Base-by-base conservation (phyloP, 2,888 invertebrate genomes). In the Craniophora ligustri region DNA sequence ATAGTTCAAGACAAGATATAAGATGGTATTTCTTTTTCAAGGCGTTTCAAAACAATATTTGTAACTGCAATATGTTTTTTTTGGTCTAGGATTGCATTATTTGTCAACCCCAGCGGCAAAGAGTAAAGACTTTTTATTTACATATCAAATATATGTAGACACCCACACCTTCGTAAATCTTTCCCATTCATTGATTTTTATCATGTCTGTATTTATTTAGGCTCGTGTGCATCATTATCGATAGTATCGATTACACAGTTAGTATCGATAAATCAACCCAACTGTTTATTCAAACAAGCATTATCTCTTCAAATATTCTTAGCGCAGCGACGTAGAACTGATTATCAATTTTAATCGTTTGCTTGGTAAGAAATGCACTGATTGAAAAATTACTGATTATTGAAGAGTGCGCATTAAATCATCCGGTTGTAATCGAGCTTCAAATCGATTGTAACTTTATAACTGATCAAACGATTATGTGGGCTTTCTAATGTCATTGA, bases 171-270 rank as follows among this genome's bases (percentile, higher is more conserved):
- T 55, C 39, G 38, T 54, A 56, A 71, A 72, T 65, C 51, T 67
- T 62, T 67, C 39, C 45, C 23, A 67, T 69, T 75, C 70, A 75
- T 48, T 60, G 66, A 63, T 75, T 72, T 67, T 65, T 73, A 70
- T 80, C 67, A 19, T 40, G 18, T 57, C 46, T 69, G 61, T 84
- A 79, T 86, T 83, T 82, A 80, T 84, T 82, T 82, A 81, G 76
- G 79, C 63, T 73, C 81, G 76, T 78, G 76, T 75, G 73, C 73
- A 78, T 78, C 75, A 80, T 80, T 79, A 85, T 81, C 81, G 75
- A 84, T 81, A 45, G 44, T 59, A 74, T 74, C 79, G 80, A 83
- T 84, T 86, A 84, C 84, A 78, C 53, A 59, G 65, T 66, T 75
- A 73, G 67, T 69, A 67, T 74, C 76, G 73, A 84, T 86, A 85